phyloP scores from a whole-genome alignment of 2,113 vertebrate genomes.

The Chaetodon trifascialis region DNA sequence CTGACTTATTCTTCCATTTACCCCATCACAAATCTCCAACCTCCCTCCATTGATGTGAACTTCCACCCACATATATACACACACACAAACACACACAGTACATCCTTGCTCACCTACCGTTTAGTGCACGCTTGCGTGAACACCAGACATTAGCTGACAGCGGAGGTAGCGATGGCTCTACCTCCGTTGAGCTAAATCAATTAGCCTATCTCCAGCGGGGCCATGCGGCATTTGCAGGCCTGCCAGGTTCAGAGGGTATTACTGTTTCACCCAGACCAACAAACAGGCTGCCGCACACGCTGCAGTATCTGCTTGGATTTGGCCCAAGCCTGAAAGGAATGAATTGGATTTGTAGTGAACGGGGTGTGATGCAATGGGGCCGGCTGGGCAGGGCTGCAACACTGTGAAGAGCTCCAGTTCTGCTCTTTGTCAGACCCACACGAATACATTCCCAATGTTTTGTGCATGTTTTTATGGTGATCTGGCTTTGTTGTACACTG shows the following conservation, averaged over 20 bases:
- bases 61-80: background rate
- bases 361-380: conserved; percentile 14
- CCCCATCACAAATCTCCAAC: conserved; percentile 1
- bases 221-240: conserved; percentile 39
- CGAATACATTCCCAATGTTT: background rate
- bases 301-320: conserved; percentile 56
- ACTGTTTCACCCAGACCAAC: conserved; percentile 44
- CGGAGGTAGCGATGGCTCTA: conserved; percentile 50
- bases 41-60: conserved; percentile 20
- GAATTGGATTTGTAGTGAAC: conserved; percentile 51
- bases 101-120: conserved; percentile 40
- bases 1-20: conserved; percentile 20
- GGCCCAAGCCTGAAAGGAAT: conserved; percentile 45
- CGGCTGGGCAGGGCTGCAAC: background rate
- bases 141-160: conserved; percentile 65
- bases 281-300: conserved; percentile 36
- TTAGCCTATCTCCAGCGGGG: conserved; percentile 62
- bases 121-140: conserved; percentile 55
- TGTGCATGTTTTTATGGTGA: background rate
- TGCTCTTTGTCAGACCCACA: background rate
- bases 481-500: background rate
- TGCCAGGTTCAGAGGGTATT: conserved; percentile 55
- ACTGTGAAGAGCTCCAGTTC: background rate
- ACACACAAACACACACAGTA: conserved; percentile 1
- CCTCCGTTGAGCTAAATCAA: conserved; percentile 71